Base-by-base conservation (phyloP, 2,888 invertebrate genomes). In the Antheraea yamamai region DNA sequence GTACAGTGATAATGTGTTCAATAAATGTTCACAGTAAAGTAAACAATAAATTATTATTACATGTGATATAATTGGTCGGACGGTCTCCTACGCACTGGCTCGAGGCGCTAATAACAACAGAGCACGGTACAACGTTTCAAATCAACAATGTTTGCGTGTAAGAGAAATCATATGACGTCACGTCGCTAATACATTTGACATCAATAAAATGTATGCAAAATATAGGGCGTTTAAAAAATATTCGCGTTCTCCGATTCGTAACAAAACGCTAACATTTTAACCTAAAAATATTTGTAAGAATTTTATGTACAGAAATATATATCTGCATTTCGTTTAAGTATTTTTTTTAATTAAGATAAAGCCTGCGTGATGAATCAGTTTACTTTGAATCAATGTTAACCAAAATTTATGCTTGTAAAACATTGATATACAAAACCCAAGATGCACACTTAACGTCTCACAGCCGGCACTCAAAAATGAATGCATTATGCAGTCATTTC, bases 61-160 rank as follows among this genome's bases (percentile, higher is more conserved):
- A 79, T 78, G 64, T 66, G 64, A 66, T 30, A 66, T 66, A 66
- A 78, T 72, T 75, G 71, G 74, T 77, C 71, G 71, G 76, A 74
- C 78, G 76, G 76, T 10, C n/a, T 70, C 70, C 39, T 70, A 39
- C 39, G 70, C 70, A 70, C 70, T 39, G 8, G 39, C 73, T 73
- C 39, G 39, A 39, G 30, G 70, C 70, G 70, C 39, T 70, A 70
- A 70, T 70, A 70, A 39, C 39, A 70, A 39, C 35, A 18, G 23
- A 30, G 30, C 64, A 30, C 64, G 64, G 39, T 70, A 10, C 68
- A 30, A 35, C 70, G 10, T 39, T 70, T 39, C 39, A 39, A 70
- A 39, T 70, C 7, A n/a, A 70, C 70, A 39, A 6, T 61, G 73
- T 75, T 68, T 73, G 75, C 73, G 77, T 80, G 76, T 73, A 73